Base-by-base conservation (phyloP, 2,113 vertebrate genomes). In the Spea bombifrons region DNA sequence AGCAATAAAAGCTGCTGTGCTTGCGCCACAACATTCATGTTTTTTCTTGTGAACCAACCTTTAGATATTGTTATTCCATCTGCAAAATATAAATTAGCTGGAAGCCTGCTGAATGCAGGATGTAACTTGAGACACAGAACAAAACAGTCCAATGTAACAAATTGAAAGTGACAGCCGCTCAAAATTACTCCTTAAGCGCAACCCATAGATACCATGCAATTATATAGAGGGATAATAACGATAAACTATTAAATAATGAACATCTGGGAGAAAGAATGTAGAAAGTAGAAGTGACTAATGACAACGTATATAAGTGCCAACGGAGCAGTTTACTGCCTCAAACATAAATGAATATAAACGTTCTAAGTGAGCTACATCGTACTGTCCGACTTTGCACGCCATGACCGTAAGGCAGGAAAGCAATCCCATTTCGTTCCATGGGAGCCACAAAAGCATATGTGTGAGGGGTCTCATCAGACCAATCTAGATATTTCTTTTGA, bases 121-220 rank as follows among this genome's bases (percentile, higher is more conserved):
- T 46, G 69, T 66, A 78, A 72, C 66, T 5, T 1, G 68, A 72
- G 61, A 78, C 44, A 45, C 8, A 72, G 76, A 78, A 78, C 69
- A 72, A 78, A 30, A 78, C 12, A 78, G 76, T 55, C 59, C 68
- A 17, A 16, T 76, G 66, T 70, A 77, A 63, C 55, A 77, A 30
- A 77, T 50, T 59, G 12, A 50, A 45, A 3, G 15, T 46, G 69
- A 78, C 76, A 78, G 61, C 61, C 30, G 66, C 69, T 48, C 69
- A 47, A 66, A 72, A 71, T 45, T 8, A 65, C 76, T 10, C 10
- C 17, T 71, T 69, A 66, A 47, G 7, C 15, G 13, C 48, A 12
- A 59, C 48, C 69, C 50, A 48, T 45, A 78, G 76, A 78, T 61
- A 53, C 48, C 47, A 71, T 59, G 76, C 72, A 68, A 78, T 47